Conservation (phyloP, 2,113 vertebrate species). For the Erpornis zantholeuca region DNA sequence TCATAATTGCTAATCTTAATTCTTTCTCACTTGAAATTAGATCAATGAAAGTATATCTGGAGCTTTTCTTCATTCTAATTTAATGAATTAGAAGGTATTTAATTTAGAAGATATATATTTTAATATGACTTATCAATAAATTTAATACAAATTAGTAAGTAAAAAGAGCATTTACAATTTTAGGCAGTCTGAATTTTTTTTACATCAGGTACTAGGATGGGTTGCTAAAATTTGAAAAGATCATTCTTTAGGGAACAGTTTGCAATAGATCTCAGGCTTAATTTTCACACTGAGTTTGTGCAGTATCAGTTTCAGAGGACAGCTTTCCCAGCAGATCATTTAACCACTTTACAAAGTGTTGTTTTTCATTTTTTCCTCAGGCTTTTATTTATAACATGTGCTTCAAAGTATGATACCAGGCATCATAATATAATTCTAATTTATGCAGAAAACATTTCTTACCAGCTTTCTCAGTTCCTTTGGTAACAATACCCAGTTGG, state of each 20-base stretch:
- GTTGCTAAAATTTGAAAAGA: background rate
- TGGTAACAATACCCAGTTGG: conserved; percentile 37
- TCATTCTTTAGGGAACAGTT: background rate
- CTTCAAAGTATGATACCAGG: conserved; percentile 2
- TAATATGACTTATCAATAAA: background rate
- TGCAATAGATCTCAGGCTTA: background rate
- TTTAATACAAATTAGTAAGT: background rate
- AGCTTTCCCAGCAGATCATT: conserved; percentile 32
- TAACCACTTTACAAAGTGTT: conserved; percentile 18
- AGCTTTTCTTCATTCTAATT: background rate
- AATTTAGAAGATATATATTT: background rate
- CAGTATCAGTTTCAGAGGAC: background rate
- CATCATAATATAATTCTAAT: conserved; percentile 41
- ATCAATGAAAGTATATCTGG: background rate
- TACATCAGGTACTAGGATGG: background rate
- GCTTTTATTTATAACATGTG: conserved; percentile 46
- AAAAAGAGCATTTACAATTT: background rate
- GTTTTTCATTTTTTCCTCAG: conserved; percentile 20
- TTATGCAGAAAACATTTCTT: conserved; percentile 37
- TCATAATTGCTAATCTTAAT: background rate
- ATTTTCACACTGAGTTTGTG: background rate
- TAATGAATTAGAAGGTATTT: background rate
- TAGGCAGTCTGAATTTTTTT: background rate
- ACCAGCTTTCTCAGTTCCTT: background rate
- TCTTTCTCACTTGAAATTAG: background rate